Evolutionary conservation across 2,797 vertebrate species (phyloP).

Genomic region (Eulemur albifrons): DNA sequence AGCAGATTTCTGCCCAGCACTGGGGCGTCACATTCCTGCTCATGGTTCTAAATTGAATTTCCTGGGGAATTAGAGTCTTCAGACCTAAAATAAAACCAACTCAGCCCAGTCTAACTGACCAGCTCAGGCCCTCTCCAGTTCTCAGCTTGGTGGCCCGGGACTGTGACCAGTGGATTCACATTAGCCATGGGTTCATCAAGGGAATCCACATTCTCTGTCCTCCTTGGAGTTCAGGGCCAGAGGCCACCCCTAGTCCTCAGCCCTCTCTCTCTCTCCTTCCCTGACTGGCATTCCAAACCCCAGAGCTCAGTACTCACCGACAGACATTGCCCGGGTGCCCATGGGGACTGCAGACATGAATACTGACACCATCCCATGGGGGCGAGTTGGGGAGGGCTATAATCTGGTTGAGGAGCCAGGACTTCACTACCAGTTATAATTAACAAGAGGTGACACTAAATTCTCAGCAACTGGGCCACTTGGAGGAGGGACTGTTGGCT

Average conservation of each 20-base stretch:
- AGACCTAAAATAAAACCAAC: constrained; percentile 67
- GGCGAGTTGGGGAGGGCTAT: background rate
- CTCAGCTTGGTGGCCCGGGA: background rate
- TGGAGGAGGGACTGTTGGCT: background rate
- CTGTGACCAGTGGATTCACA: background rate
- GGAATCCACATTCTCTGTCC: background rate
- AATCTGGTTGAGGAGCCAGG: background rate
- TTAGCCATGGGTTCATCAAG: background rate
- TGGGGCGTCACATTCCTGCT: constrained; percentile 59
- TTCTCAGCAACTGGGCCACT: background rate
- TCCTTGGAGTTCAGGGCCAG: background rate
- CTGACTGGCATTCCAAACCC: background rate
- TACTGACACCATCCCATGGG: rapidly evolving
- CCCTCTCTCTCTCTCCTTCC: background rate
- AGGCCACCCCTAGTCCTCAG: background rate
- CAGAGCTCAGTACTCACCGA: background rate
- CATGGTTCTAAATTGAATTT: constrained; percentile 82
- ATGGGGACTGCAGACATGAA: background rate
- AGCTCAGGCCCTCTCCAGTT: background rate
- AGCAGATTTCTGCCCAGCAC: constrained; percentile 55
- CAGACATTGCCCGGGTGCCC: background rate
- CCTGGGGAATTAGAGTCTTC: constrained; percentile 78
- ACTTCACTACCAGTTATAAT: background rate
- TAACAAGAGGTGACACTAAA: background rate
- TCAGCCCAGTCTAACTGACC: background rate